Conservation (phyloP, 1,140 invertebrate species). For the Meloidogyne chitwoodi region DNA sequence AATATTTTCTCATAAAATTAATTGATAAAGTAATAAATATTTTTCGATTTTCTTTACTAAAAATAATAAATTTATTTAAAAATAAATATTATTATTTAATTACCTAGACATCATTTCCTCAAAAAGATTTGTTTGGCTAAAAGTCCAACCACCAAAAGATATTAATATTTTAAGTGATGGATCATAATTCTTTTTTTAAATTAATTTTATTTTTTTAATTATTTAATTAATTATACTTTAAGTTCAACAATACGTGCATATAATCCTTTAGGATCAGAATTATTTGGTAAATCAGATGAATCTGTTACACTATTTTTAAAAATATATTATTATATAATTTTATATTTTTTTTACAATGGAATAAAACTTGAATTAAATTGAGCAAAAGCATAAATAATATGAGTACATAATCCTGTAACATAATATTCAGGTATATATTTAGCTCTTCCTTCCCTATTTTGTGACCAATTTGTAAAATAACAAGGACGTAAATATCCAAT, state of each 20-base stretch:
- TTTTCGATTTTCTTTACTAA: constrained; percentile 17
- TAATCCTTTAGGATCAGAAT: not conserved
- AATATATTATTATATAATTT: not conserved
- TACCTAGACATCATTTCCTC: constrained; percentile 38
- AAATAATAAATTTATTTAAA: not conserved
- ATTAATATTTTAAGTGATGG: constrained; percentile 54
- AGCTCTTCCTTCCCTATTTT: constrained; percentile 81
- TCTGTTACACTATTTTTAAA: too few species aligned
- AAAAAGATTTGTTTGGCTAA: constrained; percentile 38
- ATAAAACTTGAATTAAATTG: constrained; percentile 87
- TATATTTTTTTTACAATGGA: constrained; percentile 1
- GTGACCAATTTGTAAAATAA: constrained; percentile 92
- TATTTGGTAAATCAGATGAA: too few species aligned
- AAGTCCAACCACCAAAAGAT: constrained; percentile 60
- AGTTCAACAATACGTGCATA: not conserved
- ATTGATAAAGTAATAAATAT: constrained; percentile 54
- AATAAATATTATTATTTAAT: not conserved
- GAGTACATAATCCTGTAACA: constrained; percentile 80
- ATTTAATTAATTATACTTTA: not conserved
- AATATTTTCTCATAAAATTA: constrained; percentile 47
- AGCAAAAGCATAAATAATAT: constrained; percentile 87
- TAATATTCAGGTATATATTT: constrained; percentile 90
- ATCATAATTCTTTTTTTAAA: constrained; percentile 28
- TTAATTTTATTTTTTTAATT: not conserved
- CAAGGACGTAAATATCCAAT: constrained; percentile 62